Evolutionary conservation across 2,888 invertebrate species (phyloP), one percentile per base, ranked within the genome.

Genomic region (Heterodera filipjevi): DNA sequence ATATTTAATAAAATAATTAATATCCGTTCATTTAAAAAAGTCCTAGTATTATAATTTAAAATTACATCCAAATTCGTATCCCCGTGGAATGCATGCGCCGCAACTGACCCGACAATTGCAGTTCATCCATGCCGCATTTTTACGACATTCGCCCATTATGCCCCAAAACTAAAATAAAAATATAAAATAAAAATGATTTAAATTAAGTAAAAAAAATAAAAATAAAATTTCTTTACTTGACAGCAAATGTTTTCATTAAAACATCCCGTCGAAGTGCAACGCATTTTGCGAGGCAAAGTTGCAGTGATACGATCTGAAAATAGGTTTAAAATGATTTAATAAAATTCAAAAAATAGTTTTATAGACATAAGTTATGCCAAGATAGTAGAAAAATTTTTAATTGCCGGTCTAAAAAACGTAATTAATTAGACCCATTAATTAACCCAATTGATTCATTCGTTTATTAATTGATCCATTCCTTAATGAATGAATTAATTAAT

Each of bases 81-180:
- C 87, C n/a, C 80, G 81, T 0, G 88, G 87, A 75, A 81, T 83
- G 77, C 88, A 88, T 66, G 82, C 82, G 22, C 87, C 88, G 79
- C 88, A 88, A 12, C 84, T 85, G n/a, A 88, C 87, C 14, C 86
- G 79, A 76, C 88, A 88, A 78, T 88, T 88, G 81, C 88, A 88
- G 0, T 85, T 83, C 88, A 88, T 88, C 83, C 84, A 87, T 35
- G 80, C 79, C 19, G 84, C 64, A 79, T 86, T 87, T 77, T 81
- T 19, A 22, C 71, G 66, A 71, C 85, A 85, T 70, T 85, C 78
- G 12, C 86, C 87, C 33, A 81, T 76, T 27, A 83, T 79, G 0
- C 83, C 85, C 87, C 86, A 86, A 27, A 82, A 66, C 77, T 82
- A 53, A 71, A 72, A 19, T 35, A 16, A 16, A 2, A 12, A 1